Percentiles rank a stretch among this genome's conserved stretches.
These are phyloP conservation scores for Noctua janthina DNA, from an alignment of 2,888 invertebrate genomes.

Conservation along the genomic window DNA sequence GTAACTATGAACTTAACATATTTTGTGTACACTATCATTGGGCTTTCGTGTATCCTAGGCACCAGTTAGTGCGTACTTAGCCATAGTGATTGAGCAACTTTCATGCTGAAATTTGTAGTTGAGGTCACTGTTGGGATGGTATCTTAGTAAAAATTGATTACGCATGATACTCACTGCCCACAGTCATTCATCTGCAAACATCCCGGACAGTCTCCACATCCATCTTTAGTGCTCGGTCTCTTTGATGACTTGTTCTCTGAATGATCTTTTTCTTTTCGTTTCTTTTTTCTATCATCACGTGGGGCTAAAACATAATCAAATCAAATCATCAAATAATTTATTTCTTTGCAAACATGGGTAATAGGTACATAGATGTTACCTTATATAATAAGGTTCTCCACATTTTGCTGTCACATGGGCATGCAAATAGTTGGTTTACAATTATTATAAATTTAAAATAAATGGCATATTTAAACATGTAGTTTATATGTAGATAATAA, in stretches of 20 bases:
- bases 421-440: no score
- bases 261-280: conserved; percentile 87
- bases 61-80: neutral
- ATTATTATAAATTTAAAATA: no score
- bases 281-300: conserved; percentile 87
- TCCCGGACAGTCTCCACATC: conserved; percentile 87
- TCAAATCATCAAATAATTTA: no score
- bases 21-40: no score
- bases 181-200: conserved; percentile 86
- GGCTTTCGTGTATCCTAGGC: no score
- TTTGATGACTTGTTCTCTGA: conserved; percentile 87
- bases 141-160: neutral
- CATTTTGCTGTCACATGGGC: no score
- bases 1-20: no score
- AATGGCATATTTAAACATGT: neutral
- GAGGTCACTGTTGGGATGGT: neutral
- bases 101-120: neutral
- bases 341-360: no score
- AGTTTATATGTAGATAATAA: no score
- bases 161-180: conserved; percentile 82
- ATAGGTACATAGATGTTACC: no score
- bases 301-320: conserved; percentile 65
- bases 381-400: no score
- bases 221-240: conserved; percentile 81
- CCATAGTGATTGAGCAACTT: neutral